Evolutionary conservation across 2,797 vertebrate genomes (phyloP).

Genomic region (Acanthurus leucopareius): DNA sequence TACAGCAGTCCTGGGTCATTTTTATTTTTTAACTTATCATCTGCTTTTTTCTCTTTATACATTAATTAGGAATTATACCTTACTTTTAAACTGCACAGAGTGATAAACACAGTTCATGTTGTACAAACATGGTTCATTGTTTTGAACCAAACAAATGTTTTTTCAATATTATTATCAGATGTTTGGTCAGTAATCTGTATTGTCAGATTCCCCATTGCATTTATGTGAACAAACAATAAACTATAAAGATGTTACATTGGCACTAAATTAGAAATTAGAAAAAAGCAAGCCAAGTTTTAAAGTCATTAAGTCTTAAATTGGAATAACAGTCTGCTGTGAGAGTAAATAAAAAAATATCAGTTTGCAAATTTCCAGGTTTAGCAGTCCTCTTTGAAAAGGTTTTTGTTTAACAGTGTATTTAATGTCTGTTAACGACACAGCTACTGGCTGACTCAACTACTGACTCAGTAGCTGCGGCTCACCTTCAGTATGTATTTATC

Average conservation of each 20-base stretch:
- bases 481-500: conserved; percentile 1
- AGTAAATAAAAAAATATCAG: conserved; percentile 38
- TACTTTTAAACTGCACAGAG: neutral
- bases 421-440: conserved; percentile 45
- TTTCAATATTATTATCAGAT: too few species aligned
- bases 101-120: neutral
- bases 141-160: neutral
- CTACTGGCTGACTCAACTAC: too few species aligned
- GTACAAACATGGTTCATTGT: neutral
- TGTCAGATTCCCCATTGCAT: too few species aligned
- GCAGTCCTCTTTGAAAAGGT: conserved; percentile 68
- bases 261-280: neutral
- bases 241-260: neutral
- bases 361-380: conserved; percentile 56
- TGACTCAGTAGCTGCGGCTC: conserved; percentile 5
- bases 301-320: neutral
- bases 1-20: too few species aligned
- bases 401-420: conserved; percentile 58
- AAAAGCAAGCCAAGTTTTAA: too few species aligned
- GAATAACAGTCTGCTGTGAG: neutral
- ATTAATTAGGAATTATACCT: neutral
- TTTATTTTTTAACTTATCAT: too few species aligned
- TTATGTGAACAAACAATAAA: neutral
- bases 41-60: neutral
- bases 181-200: too few species aligned